Base-by-base conservation (phyloP, 1,140 invertebrate species). In the Hylaeus anthracinus region DNA sequence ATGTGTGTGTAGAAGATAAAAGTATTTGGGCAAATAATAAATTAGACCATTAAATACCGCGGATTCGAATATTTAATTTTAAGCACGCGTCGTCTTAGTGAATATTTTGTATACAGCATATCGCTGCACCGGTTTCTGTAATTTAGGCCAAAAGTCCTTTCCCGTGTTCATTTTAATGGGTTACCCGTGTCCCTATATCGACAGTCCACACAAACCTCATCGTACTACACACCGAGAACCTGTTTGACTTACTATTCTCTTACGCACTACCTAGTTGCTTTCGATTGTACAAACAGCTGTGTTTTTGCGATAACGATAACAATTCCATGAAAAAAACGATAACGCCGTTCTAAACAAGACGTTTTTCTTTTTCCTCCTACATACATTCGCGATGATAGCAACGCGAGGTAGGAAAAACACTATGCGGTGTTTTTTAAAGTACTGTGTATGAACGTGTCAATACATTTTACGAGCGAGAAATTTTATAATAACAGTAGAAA, bases 91-190 rank as follows among this genome's bases (percentile, higher is more conserved):
- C 10, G 41, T 45, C 48, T 4, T n/a, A 14, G 5, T 53, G 37
- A 12, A 55, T 53, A 55, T 8, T 1, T 26, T 2, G 9, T 53
- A 26, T 26, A 65, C 9, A 58, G 37, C 2, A n/a, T 12, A 5
- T 53, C 6, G n/a, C 1, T 10, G 51, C 14, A 75, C 10, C 14
- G 15, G 43, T 3, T 6, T 78, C 26, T 39, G 63, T 37, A 55
- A 79, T 79, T 60, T n/a, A n/a, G 61, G 70, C 51, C 26, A 65
- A 69, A 76, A 79, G 77, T 63, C 51, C 41, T 72, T 79, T 79
- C 60, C 70, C 56, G 70, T 72, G 77, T 79, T 72, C n/a, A 48
- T 64, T 79, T 72, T 79, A 79, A 72, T 79, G 67, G 75, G 37
- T 15, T 51, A 39, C 4, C 12, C 75, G 5, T 77, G 75, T 77